Evolutionary conservation across 2,113 vertebrate genomes (phyloP), one percentile per base, ranked within the genome.

Genomic region (Holacanthus passer): DNA sequence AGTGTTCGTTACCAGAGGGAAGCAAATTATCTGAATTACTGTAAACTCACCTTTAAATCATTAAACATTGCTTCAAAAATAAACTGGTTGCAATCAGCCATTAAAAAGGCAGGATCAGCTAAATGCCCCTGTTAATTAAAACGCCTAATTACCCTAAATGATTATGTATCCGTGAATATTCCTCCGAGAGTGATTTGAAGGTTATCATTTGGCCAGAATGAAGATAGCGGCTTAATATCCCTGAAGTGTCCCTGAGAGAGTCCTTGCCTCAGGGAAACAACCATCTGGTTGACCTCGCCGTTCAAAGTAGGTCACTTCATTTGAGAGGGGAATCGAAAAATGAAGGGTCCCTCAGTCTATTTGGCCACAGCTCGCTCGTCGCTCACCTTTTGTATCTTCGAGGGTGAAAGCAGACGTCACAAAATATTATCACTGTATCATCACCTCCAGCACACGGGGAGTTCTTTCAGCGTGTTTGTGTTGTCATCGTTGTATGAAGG

Each of bases 221-320:
- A 75, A 85, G 72, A 90, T 73, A 69, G 76, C 37, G 27, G 27
- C 73, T 73, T 76, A 74, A 86, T 85, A 72, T 87, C 81, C 79
- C 87, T 82, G 37, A 27, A 83, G 66, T 90, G 87, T 88, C 81
- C 84, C 74, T 72, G 72, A 60, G 50, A 27, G 13, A 87, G 90
- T 86, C 84, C 75, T 89, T 89, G 90, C 90, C 88, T 89, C 35
- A 3, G 84, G 86, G 79, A 87, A 70, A 48, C 87, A 74, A 79
- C 87, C 93, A 91, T 92, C 92, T 94, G 92, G 82, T 88, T 91
- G 79, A 89, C 88, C 84, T 82, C 39, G 3, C 67, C 71, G 17
- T 77, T 87, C 55, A 91, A 86, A 92, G 70, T 86, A 73, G 90
- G 90, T 87, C 86, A 82, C 76, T 81, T 89, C 41, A 78, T 80